A percentile compares a stretch with the other conserved stretches of the same genome.
phyloP scores from a whole-genome alignment of 2,888 invertebrate species.

The Phyllotreta cruciferae region DNA sequence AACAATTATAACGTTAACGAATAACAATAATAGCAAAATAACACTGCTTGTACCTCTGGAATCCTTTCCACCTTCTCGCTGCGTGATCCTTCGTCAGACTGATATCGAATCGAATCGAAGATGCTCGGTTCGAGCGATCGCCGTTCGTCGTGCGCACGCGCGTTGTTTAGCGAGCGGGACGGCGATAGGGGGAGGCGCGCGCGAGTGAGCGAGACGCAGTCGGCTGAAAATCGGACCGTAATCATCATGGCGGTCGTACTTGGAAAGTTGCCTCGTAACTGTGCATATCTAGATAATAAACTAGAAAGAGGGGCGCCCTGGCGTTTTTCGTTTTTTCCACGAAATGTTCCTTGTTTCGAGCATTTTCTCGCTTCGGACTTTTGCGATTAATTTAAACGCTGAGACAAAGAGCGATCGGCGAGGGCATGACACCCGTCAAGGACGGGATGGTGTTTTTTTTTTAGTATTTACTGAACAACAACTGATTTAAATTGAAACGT shows the following conservation, averaged over 20 bases:
- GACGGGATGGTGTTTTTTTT: constrained; percentile 11
- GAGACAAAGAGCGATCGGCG: constrained; percentile 3
- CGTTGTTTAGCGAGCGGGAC: constrained; percentile 30
- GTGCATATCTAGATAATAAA: neutral
- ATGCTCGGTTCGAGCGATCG: constrained; percentile 35
- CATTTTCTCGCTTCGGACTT: constrained; percentile 7
- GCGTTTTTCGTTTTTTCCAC: constrained; percentile 7
- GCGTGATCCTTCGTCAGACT: constrained; percentile 32
- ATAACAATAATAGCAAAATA: constrained; percentile 21
- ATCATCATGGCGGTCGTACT: constrained; percentile 47
- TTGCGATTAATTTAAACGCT: neutral
- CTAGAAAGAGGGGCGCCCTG: constrained; percentile 2
- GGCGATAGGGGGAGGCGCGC: neutral
- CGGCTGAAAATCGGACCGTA: constrained; percentile 42
- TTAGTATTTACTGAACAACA: neutral
- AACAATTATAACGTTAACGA: constrained; percentile 12
- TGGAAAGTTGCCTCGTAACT: constrained; percentile 46
- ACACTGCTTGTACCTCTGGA: constrained; percentile 5
- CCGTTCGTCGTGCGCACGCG: constrained; percentile 38
- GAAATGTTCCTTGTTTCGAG: constrained; percentile 11
- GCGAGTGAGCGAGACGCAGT: too few relatives aligned
- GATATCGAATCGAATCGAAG: constrained; percentile 36
- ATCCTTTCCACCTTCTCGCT: constrained; percentile 27
- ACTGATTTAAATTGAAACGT: neutral
- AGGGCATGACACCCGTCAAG: constrained; percentile 10